Evolutionary conservation across 1,140 invertebrate genomes (phyloP), one percentile per base, ranked within the genome.

Genomic region (Akabosia matsudoensis): DNA sequence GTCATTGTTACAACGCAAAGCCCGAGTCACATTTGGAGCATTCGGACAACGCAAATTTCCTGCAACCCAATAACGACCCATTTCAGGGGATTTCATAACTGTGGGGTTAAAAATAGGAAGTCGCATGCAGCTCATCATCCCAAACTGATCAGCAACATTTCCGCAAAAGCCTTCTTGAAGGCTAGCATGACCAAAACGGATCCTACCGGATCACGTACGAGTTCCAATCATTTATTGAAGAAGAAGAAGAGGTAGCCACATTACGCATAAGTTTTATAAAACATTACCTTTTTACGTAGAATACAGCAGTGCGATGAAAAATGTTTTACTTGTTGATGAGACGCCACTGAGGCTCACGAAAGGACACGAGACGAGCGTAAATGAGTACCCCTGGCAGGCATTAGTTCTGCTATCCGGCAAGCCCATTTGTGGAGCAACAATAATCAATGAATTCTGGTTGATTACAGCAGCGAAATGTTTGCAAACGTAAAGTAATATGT

Each of bases 1-100:
- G 75, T 85, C 28, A 82, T 84, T 10, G 61, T 84, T 7, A 79
- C 84, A 0, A 82, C 84, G 31, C 84, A 85, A 78, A 85, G 83
- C 72, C 79, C 82, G 75, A 79, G 77, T 0, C 76, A 82, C 71
- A 72, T 82, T 37, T 85, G 84, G 84, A 79, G 82, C 52, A 83
- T 85, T 22, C 82, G 82, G 76, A 51, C 84, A 0, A 83, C 78
- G 0, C 84, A 85, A 76, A 74, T 85, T 30, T n/a, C n/a, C 75
- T 76, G 31, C 84, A 84, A 56, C 75, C 77, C 14, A 80, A 83
- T 64, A 78, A 85, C 16, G 73, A 37, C 13, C 22, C 61, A 3
- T 37, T 22, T 22, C 13, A 14, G 28, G 70, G 70, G 31, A 31
- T 67, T 30, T 7, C 61, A 24, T 3, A 26, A 26, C 22, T 72